Evolutionary conservation across 2,113 vertebrate genomes (phyloP), one percentile per base, ranked within the genome.

Genomic region (Ranitomeya variabilis): DNA sequence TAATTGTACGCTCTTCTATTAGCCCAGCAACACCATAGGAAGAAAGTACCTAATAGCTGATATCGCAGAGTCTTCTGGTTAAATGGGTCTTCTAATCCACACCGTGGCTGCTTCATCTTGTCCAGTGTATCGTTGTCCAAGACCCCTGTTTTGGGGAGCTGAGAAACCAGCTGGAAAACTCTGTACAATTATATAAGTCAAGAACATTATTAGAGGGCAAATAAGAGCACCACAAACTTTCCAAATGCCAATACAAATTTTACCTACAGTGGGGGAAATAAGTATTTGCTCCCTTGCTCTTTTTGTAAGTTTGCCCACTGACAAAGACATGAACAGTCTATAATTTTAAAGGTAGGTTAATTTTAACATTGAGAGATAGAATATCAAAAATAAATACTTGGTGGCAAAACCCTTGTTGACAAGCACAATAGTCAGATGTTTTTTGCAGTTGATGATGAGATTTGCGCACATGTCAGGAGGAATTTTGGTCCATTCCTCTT

Each of bases 41-140:
- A 94, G 95, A 12, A 8, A 52, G 73, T 92, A 96, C 96, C 95
- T 73, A 96, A 90, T 54, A 96, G 88, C 67, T 94, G 93, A 90
- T 95, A 97, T 92, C 94, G 96, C 82, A 94, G 89, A 14, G 93
- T 91, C 90, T 94, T 97, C 89, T 96, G 93, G 90, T 96, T 97
- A 92, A 98, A 97, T 31, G 96, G 92, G 84, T 98, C 97, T 89
- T 96, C 93, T 57, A 97, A 66, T 21, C 97, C 97, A 91, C 97
- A 98, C 89, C 97, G 96, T 0, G 97, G 97, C 91, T 94, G 91
- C 89, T 90, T 95, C 95, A 97, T 98, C 87, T 93, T 93, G 7
- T 85, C 81, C 86, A 94, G 90, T 19, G 96, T 97, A 9, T 91
- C 91, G 3, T 91, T 90, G 87, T 97, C 96, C 64, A 96, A 37